Evolutionary conservation across 1,140 invertebrate genomes (phyloP), one percentile per base, ranked within the genome.

Genomic region (Zaprionus tsacasi): DNA sequence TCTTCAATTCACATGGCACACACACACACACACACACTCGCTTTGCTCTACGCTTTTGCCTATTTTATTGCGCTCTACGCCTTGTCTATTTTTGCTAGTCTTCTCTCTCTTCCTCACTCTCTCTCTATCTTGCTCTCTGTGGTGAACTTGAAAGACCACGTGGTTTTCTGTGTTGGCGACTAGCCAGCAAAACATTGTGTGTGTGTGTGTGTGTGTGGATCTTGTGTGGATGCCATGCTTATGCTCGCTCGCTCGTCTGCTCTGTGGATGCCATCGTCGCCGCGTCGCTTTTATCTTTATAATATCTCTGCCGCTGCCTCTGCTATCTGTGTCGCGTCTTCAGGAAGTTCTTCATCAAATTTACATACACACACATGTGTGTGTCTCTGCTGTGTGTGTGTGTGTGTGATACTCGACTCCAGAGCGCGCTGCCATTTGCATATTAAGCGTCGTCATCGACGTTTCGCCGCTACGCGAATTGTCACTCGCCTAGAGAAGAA

Each of bases 111-210:
- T 3, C 6, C 27, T 30, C 3, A 0, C 27, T 30, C 27, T 30
- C 27, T 1, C 6, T 30, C 6, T n/a, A n/a, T n/a, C n/a, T n/a
- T n/a, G 21, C 21, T 76, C 82, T 76, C 67, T 64, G 59, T 55
- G 45, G 61, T 88, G 85, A 88, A 88, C 85, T 88, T 88, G 85
- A 79, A 68, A 71, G 64, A 88, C 85, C 85, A 88, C 85, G 85
- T 88, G 85, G 78, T 88, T 82, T 82, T 67, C 38, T 33, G 36
- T 50, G 38, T 67, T 71, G 69, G 61, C 71, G 52, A 74, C 15
- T 57, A 69, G 74, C 69, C 69, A 76, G 68, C 65, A 61, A 35
- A 60, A n/a, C 45, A 40, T 57, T 58, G 27, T 71, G 59, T 70
- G 71, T 50, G 40, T n/a, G n/a, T n/a, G 52, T 45, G 56, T 64